Base-by-base conservation (phyloP, 2,797 vertebrate genomes). In the Lithobates sylvaticus region DNA sequence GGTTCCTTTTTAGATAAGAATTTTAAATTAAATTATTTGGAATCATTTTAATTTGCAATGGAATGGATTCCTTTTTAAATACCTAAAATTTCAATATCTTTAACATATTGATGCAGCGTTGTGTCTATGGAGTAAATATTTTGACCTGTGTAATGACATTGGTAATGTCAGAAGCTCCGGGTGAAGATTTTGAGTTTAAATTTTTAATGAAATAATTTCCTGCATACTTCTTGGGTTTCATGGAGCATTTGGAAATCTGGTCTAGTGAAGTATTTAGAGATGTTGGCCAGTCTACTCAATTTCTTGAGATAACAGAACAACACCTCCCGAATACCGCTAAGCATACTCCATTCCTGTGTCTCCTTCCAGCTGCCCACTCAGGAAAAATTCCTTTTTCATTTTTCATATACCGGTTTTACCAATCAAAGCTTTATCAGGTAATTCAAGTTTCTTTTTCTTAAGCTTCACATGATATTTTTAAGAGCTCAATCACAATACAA, bases 141-240 rank as follows among this genome's bases (percentile, higher is more conserved):
- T 61, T 21, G 23, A 29, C 81, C 58, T n/a, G 65, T 72, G 70
- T 16, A n/a, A 72, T 84, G 85, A 87, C 85, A 87, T 87, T 87
- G 85, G 16, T 75, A 78, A 83, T 47, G 75, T 87, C 81, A 84
- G 67, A 87, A 54, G 80, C 65, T 21, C 15, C 75, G 68, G 81
- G 83, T 87, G 83, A 87, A 64, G 81, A 87, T 84, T 65, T 75
- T 79, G 81, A 69, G 76, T 75, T 72, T 87, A 87, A 84, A 87
- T 87, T 87, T 87, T 87, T 87, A 84, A 87, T 84, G 81, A 81
- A 75, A 87, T 87, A 84, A 87, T 80, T 87, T 84, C 86, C 81
- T 79, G 61, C 70, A 3, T 74, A 70, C 81, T 84, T 84, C 86
- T 87, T 75, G 65, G 70, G 86, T 87, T 87, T 87, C 81, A 84